phyloP scores from a whole-genome alignment of 2,797 vertebrate species.

The Vultur gryphus region DNA sequence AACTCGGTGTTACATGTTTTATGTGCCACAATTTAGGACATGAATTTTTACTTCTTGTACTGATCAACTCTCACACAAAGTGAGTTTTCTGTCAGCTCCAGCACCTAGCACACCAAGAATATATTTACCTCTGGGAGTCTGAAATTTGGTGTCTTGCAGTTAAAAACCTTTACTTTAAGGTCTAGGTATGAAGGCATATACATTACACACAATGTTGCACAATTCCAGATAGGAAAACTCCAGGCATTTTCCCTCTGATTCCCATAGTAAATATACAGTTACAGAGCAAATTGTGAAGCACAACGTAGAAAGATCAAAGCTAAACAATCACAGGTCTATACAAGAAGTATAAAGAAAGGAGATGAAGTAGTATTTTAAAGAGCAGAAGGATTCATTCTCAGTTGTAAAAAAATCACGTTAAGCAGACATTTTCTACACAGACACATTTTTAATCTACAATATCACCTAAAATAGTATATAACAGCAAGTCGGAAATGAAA shows the following conservation, averaged over 20 bases:
- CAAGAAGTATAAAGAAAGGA: neutral
- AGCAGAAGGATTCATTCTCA: constrained; percentile 4
- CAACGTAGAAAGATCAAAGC: constrained; percentile 40
- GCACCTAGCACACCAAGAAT: neutral
- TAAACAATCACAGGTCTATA: constrained; percentile 3
- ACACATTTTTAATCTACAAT: neutral
- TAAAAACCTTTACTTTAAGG: neutral
- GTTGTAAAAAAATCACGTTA: neutral
- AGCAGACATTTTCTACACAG: neutral
- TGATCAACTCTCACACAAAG: constrained; percentile 1
- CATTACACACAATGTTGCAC: neutral
- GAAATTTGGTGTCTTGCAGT: neutral
- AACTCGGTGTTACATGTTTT: constrained; percentile 40
- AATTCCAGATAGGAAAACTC: neutral
- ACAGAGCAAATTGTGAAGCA: constrained; percentile 19
- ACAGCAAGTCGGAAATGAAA: neutral
- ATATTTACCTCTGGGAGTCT: neutral
- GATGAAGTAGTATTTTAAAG: neutral
- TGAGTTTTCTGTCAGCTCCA: neutral
- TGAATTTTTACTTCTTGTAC: constrained; percentile 8
- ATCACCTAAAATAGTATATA: neutral
- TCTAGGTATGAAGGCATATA: neutral
- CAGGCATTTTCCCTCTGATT: neutral
- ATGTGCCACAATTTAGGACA: neutral
- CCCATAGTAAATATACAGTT: constrained; percentile 28